Evolutionary conservation across 2,888 invertebrate genomes (phyloP).

Genomic region (Exephanes ischioxanthus): DNA sequence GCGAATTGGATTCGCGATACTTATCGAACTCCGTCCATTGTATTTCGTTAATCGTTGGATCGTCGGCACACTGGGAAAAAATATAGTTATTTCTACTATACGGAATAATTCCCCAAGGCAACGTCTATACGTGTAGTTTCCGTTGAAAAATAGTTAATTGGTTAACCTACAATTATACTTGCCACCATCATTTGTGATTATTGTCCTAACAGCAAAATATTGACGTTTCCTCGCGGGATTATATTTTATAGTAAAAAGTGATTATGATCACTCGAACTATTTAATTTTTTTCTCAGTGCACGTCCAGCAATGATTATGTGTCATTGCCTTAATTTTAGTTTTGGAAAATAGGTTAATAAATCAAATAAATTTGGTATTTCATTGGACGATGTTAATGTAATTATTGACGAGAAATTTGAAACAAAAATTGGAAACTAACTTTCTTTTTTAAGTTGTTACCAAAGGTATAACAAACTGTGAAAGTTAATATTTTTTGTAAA

Average conservation of each 20-base stretch:
- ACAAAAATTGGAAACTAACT: background rate
- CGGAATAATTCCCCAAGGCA: no score
- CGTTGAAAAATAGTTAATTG: background rate
- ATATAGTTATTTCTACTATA: no score
- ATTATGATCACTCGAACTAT: slow-evolving; percentile 5
- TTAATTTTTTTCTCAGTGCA: no score
- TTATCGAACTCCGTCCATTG: slow-evolving; percentile 72
- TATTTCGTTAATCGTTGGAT: background rate
- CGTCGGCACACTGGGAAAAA: background rate
- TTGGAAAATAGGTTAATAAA: background rate
- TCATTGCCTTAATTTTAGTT: background rate
- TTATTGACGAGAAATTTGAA: background rate
- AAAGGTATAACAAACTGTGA: no score
- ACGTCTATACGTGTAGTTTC: no score
- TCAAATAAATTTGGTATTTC: background rate
- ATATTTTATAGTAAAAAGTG: no score
- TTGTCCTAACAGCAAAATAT: no score
- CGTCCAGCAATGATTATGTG: background rate
- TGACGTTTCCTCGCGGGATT: no score
- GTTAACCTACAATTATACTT: background rate
- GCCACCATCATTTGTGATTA: no score
- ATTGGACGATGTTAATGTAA: background rate
- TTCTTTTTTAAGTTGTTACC: background rate
- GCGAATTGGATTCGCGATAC: slow-evolving; percentile 21
- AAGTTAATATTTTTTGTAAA: background rate